Conservation (phyloP, 2,888 invertebrate genomes). For the Ischnura elegans region DNA sequence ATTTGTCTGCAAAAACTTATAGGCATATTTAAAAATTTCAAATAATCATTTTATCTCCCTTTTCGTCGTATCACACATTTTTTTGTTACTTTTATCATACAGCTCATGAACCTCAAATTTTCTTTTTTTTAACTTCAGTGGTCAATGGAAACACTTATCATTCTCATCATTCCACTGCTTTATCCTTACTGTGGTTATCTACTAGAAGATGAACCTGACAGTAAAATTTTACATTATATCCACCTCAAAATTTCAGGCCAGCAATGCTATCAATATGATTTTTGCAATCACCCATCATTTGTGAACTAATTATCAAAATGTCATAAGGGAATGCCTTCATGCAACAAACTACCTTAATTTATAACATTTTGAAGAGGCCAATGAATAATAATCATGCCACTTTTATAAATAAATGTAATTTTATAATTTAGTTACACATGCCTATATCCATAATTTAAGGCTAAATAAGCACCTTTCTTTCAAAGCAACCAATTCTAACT, state of each 20-base stretch:
- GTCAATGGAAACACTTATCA: background rate
- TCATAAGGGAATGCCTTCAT: background rate
- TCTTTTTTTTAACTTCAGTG: background rate
- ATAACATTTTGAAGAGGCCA: background rate
- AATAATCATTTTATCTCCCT: background rate
- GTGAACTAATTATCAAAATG: background rate
- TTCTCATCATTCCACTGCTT: background rate
- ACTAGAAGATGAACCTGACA: background rate
- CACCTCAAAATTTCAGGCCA: background rate
- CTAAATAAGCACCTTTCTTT: background rate
- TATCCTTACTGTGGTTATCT: background rate
- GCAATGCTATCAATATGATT: background rate
- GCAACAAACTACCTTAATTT: background rate
- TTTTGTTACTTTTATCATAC: background rate
- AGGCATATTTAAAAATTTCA: background rate
- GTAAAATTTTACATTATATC: background rate
- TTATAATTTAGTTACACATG: background rate
- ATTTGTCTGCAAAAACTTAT: background rate
- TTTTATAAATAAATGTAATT: background rate
- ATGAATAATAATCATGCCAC: conserved; percentile 15
- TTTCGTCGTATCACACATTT: conserved; percentile 30
- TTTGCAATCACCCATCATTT: background rate
- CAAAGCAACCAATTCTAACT: conserved; percentile 42
- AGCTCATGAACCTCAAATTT: background rate
- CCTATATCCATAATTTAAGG: conserved; percentile 14